Evolutionary conservation across 2,797 vertebrate species (phyloP).

Genomic region (Scomberomorus guttatus): DNA sequence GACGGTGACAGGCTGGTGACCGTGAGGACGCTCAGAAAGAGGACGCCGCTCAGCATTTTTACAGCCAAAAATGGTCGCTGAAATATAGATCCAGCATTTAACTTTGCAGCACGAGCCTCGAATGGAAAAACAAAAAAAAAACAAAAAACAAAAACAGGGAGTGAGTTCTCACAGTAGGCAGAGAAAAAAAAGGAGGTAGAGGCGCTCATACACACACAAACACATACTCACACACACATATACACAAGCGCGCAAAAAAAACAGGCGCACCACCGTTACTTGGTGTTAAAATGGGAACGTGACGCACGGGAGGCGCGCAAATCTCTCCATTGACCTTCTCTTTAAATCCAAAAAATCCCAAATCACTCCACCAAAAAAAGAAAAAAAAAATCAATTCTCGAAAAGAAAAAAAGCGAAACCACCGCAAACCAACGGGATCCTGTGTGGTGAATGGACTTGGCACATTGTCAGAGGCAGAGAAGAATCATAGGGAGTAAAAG

Average conservation of each 20-base stretch:
- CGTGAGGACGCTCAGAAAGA: slow-evolving; percentile 95
- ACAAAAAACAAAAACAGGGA: slow-evolving; percentile 10
- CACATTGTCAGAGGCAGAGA: slow-evolving; percentile 68
- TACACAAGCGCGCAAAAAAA: slow-evolving; percentile 28
- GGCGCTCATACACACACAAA: slow-evolving; percentile 30
- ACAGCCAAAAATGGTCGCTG: slow-evolving; percentile 76
- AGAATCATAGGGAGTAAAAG: slow-evolving; percentile 52
- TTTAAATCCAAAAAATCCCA: slow-evolving; percentile 54
- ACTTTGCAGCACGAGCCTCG: slow-evolving; percentile 60
- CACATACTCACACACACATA: background rate
- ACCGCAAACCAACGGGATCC: slow-evolving; percentile 47
- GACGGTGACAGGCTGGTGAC: slow-evolving; percentile 90
- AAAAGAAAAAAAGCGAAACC: slow-evolving; percentile 56
- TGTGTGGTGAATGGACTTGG: slow-evolving; percentile 65
- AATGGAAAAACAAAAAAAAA: background rate
- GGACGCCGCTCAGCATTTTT: slow-evolving; percentile 98
- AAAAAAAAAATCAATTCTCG: slow-evolving; percentile 30
- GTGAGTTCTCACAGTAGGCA: slow-evolving; percentile 38
- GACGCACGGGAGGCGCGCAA: slow-evolving; percentile 66
- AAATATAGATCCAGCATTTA: slow-evolving; percentile 80
- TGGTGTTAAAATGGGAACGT: slow-evolving; percentile 62
- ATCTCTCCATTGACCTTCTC: slow-evolving; percentile 79
- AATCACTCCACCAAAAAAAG: slow-evolving; percentile 12
- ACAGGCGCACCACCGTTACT: slow-evolving; percentile 43
- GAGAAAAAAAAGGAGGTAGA: slow-evolving; percentile 30